Conservation (phyloP, 2,797 vertebrate genomes). For the Lepilemur ruficaudatus region DNA sequence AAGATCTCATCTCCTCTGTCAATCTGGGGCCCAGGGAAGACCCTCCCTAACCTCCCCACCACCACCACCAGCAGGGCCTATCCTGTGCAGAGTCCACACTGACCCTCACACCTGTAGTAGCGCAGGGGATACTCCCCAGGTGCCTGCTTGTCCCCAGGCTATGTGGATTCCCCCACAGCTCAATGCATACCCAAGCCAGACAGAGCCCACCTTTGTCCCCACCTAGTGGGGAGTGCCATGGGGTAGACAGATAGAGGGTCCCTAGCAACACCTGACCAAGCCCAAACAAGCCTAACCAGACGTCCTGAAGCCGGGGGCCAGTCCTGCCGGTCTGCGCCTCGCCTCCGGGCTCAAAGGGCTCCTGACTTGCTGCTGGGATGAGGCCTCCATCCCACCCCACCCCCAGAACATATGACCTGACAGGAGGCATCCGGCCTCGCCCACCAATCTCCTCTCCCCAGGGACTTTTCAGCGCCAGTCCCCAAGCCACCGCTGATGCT, state of each 20-base stretch:
- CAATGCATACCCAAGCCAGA: neutral
- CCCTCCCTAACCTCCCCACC: neutral
- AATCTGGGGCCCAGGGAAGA: neutral
- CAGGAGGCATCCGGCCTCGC: conserved; percentile 26
- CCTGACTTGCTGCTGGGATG: neutral
- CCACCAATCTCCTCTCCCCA: conserved; percentile 60
- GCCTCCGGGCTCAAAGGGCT: neutral
- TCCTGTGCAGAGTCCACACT: neutral
- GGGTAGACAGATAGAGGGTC: neutral
- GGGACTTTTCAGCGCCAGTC: conserved; percentile 62
- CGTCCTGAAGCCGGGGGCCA: neutral
- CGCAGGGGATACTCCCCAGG: neutral
- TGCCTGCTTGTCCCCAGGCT: neutral
- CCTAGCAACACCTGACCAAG: neutral
- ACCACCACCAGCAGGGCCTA: neutral
- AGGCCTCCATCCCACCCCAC: neutral
- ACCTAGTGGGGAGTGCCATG: neutral
- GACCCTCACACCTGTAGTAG: neutral
- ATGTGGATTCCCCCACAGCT: neutral
- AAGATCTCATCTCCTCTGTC: neutral
- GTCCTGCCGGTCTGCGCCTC: neutral
- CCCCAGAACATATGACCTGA: neutral
- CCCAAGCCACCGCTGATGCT: conserved; percentile 48
- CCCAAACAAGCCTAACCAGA: conserved; percentile 1
- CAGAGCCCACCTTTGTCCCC: neutral